These are phyloP conservation scores for Lamellibrachia columna DNA, from an alignment of 2,888 invertebrate genomes.

Conservation along the genomic window DNA sequence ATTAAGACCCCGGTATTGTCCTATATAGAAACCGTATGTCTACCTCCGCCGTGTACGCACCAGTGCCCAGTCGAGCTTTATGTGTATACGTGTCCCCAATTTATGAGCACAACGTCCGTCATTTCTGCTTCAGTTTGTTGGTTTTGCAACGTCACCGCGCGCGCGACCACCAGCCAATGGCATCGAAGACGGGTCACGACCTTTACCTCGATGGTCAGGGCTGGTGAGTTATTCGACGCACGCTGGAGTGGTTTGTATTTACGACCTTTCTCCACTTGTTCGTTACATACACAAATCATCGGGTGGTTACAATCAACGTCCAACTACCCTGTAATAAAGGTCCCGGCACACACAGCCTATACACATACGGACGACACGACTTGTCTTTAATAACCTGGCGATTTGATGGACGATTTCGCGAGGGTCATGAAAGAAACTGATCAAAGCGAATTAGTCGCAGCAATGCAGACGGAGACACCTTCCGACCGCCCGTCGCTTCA, in stretches of 20 bases:
- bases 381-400: background rate
- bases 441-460: background rate
- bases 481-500: background rate
- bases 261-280: background rate
- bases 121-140: background rate
- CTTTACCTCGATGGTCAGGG: background rate
- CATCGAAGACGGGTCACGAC: background rate
- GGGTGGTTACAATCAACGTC: conserved; percentile 1
- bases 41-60: background rate
- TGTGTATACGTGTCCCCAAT: background rate
- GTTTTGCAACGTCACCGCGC: background rate
- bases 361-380: background rate
- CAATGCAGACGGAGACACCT: background rate
- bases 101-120: background rate
- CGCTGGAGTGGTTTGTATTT: background rate
- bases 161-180: background rate
- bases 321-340: background rate
- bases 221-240: conserved; percentile 4
- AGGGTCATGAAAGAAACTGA: background rate
- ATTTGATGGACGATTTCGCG: conserved; percentile 1
- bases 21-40: background rate
- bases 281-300: conserved; percentile 16
- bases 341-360: background rate
- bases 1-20: no score
- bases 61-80: background rate